Percentiles rank a stretch among this genome's conserved stretches.
Conservation (phyloP, 2,888 invertebrate genomes). For the Xanthorhoe designata region DNA sequence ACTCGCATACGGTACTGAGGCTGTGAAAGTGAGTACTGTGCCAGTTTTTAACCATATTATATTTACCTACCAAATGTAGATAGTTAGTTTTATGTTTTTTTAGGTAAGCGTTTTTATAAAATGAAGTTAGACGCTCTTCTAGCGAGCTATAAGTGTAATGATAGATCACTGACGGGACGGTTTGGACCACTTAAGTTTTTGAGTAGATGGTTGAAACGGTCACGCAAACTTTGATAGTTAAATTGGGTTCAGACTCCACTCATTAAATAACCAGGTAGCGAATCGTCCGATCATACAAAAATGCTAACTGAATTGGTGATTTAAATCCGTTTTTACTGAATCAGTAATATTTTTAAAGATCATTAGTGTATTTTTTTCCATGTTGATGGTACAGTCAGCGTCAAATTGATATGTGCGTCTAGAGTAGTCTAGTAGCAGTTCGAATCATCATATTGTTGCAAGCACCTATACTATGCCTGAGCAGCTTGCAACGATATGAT, state of each 20-base stretch:
- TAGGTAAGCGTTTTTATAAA: slow-evolving; percentile 18
- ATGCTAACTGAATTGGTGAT: background rate
- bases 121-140: background rate
- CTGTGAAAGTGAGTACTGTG: slow-evolving; percentile 63
- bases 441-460: too few species aligned
- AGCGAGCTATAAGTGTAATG: slow-evolving; percentile 36
- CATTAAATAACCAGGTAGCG: background rate
- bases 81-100: slow-evolving; percentile 17
- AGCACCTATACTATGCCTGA: too few species aligned
- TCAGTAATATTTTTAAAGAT: too few species aligned
- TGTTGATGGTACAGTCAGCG: too few species aligned
- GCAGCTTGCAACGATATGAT: too few species aligned
- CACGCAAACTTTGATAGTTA: slow-evolving; percentile 20
- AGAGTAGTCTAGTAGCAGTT: too few species aligned
- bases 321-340: too few species aligned
- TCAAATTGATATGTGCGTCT: too few species aligned
- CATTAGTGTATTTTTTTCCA: too few species aligned
- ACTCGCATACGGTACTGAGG: slow-evolving; percentile 55
- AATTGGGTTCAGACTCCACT: slow-evolving; percentile 3
- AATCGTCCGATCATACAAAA: background rate
- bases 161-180: slow-evolving; percentile 15
- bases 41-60: slow-evolving; percentile 54
- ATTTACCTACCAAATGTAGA: slow-evolving; percentile 53
- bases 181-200: slow-evolving; percentile 31
- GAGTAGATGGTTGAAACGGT: slow-evolving; percentile 12